Evolutionary conservation across 2,888 invertebrate species (phyloP).

Genomic region (Chrysopilus asiliformis): DNA sequence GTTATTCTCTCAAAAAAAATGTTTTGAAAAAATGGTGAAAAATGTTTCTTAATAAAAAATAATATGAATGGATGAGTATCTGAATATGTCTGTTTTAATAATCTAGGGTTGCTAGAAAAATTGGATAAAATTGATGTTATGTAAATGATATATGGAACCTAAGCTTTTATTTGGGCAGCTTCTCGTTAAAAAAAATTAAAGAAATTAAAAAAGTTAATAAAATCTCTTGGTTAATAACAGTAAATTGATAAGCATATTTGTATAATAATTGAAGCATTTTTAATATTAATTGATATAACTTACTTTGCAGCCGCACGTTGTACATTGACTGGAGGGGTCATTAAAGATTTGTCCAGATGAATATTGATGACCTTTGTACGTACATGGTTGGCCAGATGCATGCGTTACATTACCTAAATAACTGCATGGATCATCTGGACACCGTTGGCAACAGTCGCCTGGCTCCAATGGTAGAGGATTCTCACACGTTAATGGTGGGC

Average conservation of each 20-base stretch:
- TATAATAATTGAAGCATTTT: neutral
- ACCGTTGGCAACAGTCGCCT: conserved; percentile 58
- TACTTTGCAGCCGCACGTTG: conserved; percentile 63
- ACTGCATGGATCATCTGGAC: conserved; percentile 49
- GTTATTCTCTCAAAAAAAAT: too few species aligned
- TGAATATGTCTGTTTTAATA: too few species aligned
- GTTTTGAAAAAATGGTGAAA: too few species aligned
- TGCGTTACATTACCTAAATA: conserved; percentile 11
- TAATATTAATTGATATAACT: conserved; percentile 22
- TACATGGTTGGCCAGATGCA: conserved; percentile 41
- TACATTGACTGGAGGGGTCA: conserved; percentile 50
- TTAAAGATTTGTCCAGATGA: conserved; percentile 45
- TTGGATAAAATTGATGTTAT: too few species aligned
- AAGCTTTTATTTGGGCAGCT: too few species aligned
- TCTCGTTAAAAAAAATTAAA: neutral
- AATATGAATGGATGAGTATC: too few species aligned
- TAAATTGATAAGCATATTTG: too few species aligned
- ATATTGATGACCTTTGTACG: conserved; percentile 45
- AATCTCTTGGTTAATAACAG: too few species aligned
- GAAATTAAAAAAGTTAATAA: neutral
- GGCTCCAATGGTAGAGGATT: conserved; percentile 44
- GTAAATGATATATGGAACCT: too few species aligned
- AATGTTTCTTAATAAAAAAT: too few species aligned
- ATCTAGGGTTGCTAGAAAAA: too few species aligned
- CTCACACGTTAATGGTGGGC: conserved; percentile 54